Evolutionary conservation across 2,797 vertebrate genomes (phyloP).

Genomic region (Melopsittacus undulatus): DNA sequence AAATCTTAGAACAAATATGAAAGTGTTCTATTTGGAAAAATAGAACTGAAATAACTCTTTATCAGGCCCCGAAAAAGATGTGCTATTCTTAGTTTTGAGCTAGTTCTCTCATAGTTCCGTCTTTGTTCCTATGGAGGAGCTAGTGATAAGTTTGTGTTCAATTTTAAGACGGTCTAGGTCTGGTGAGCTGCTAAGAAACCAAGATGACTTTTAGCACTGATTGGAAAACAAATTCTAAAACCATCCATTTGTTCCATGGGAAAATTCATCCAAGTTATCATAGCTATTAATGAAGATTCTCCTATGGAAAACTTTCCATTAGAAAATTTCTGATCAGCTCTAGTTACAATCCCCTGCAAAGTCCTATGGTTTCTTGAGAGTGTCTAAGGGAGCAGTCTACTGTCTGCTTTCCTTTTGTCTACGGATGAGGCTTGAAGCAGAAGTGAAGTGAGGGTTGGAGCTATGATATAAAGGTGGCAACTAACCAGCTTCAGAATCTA

Average conservation of each 20-base stretch:
- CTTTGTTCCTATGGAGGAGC: background rate
- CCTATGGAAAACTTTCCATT: background rate
- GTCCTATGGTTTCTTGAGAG: background rate
- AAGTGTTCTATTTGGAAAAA: background rate
- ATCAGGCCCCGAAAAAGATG: background rate
- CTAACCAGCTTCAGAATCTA: background rate
- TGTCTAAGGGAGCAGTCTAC: background rate
- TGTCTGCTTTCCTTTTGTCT: background rate
- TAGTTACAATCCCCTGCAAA: background rate
- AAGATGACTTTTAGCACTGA: background rate
- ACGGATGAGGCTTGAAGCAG: background rate
- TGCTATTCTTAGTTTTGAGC: background rate
- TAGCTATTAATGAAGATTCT: background rate
- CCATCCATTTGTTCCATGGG: background rate
- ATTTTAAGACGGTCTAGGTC: background rate
- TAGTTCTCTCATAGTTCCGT: background rate
- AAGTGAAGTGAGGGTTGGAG: background rate
- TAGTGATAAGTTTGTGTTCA: background rate
- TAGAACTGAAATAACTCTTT: background rate
- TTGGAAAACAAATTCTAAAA: background rate
- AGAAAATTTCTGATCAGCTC: background rate
- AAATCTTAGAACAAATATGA: background rate
- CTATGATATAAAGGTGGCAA: background rate
- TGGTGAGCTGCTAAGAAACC: background rate
- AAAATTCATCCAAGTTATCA: background rate